Conservation (phyloP, 1,140 invertebrate genomes). For the Popillia japonica region DNA sequence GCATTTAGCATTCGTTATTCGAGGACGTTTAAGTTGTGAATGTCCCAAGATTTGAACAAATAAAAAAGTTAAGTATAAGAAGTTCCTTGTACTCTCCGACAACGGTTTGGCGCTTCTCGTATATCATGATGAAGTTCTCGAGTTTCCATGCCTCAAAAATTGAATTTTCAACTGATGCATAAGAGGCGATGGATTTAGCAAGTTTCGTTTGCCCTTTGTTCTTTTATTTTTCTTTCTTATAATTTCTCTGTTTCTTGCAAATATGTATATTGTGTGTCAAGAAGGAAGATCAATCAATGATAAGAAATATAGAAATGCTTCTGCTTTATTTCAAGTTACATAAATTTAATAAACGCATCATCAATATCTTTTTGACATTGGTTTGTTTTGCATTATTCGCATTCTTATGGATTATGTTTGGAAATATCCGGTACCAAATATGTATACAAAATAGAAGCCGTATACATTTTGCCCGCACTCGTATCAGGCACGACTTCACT, state of each 20-base stretch:
- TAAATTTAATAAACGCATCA: not conserved
- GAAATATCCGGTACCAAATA: no score
- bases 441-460: no score
- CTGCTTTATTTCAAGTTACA: not conserved
- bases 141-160: slow-evolving; percentile 1
- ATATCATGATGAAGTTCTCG: slow-evolving; percentile 16
- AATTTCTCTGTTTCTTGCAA: not conserved
- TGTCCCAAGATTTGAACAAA: not conserved
- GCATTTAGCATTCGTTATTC: not conserved
- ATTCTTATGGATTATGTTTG: no score
- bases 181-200: not conserved
- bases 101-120: not conserved
- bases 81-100: not conserved
- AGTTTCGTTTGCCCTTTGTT: not conserved
- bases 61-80: slow-evolving; percentile 11
- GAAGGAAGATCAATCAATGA: not conserved
- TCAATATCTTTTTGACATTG: no score
- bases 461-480: not conserved
- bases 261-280: not conserved
- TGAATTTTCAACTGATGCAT: slow-evolving; percentile 20
- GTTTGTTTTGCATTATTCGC: no score
- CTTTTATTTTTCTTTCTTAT: not conserved
- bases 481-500: not conserved
- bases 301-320: not conserved
- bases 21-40: not conserved